Percentiles rank a stretch among this genome's conserved stretches.
These are phyloP conservation scores for Strigops habroptila DNA, from an alignment of 2,113 vertebrate genomes.

Conservation along the genomic window DNA sequence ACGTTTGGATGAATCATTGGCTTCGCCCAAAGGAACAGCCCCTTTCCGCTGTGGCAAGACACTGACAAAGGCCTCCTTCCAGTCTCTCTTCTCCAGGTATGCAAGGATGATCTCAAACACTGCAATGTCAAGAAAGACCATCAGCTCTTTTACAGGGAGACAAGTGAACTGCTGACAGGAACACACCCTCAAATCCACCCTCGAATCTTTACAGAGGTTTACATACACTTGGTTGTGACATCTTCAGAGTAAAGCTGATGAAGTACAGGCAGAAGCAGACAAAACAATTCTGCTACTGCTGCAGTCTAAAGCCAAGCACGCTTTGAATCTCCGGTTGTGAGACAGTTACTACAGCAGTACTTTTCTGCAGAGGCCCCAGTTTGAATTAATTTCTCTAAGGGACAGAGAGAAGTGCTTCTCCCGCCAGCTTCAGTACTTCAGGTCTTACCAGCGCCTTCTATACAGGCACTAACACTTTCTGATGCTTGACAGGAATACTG, in stretches of 20 bases:
- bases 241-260: neutral
- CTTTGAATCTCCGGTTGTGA: neutral
- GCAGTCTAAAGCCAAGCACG: neutral
- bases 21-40: conserved; percentile 78
- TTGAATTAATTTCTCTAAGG: neutral
- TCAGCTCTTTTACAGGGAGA: neutral
- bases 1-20: neutral
- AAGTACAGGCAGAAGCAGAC: neutral
- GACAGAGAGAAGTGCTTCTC: neutral
- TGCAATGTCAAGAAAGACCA: conserved; percentile 64
- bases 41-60: conserved; percentile 92
- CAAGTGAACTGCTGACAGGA: neutral
- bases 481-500: neutral
- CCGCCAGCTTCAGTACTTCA: neutral
- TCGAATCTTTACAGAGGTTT: neutral
- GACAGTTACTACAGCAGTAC: neutral
- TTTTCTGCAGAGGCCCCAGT: neutral
- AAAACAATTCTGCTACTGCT: neutral
- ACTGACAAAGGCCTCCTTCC: conserved; percentile 93
- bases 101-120: conserved; percentile 97
- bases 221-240: neutral
- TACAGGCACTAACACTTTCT: neutral
- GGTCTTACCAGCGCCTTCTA: neutral
- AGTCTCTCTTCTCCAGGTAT: conserved; percentile 87
- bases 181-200: neutral